These are phyloP conservation scores for Sylvia atricapilla DNA, from an alignment of 2,113 vertebrate species.

Conservation along the genomic window DNA sequence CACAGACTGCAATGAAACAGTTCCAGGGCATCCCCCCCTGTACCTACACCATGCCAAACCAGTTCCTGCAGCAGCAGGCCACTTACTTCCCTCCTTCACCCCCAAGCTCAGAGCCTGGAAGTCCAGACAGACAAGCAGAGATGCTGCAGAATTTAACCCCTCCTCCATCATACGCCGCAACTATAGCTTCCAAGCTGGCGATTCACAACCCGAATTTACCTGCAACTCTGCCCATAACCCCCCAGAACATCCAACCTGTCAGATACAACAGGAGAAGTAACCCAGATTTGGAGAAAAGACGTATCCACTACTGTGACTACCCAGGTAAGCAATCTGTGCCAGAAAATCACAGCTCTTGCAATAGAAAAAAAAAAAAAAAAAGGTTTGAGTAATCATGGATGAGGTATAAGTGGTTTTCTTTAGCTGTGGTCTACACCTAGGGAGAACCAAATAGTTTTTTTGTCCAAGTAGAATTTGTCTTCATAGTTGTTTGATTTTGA, in stretches of 20 bases:
- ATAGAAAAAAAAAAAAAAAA: neutral
- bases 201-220: constrained; percentile 80
- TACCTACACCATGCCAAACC: constrained; percentile 78
- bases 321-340: constrained; percentile 75
- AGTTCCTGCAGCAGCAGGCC: constrained; percentile 78
- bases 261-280: constrained; percentile 91
- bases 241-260: constrained; percentile 75
- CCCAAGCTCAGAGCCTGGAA: constrained; percentile 92
- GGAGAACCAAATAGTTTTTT: neutral
- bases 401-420: neutral
- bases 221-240: constrained; percentile 76
- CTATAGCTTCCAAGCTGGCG: constrained; percentile 89
- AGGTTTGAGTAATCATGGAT: neutral
- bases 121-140: constrained; percentile 89
- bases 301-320: constrained; percentile 96
- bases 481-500: neutral
- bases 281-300: constrained; percentile 92
- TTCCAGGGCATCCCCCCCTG: constrained; percentile 78
- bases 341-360: neutral
- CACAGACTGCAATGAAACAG: constrained; percentile 79
- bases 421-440: neutral
- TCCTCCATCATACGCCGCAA: constrained; percentile 91
- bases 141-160: constrained; percentile 89
- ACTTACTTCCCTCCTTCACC: constrained; percentile 92
- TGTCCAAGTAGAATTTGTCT: neutral